Conservation (phyloP, 2,888 invertebrate genomes). For the Neoascia interrupta region DNA sequence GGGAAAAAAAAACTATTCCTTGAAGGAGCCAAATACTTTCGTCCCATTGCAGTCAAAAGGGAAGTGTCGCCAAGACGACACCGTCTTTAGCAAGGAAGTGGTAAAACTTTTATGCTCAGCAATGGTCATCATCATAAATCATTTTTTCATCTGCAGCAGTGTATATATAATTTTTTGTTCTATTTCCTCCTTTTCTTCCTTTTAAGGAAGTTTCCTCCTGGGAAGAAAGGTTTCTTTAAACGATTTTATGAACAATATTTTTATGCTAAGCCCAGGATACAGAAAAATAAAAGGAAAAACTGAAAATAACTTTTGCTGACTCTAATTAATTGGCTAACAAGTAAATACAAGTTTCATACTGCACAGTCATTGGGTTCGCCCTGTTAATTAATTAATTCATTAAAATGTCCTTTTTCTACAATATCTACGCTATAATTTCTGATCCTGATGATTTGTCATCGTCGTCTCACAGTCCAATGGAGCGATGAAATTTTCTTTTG, state of each 20-base stretch:
- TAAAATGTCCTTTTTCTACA: conserved; percentile 26
- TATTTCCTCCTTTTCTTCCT: not conserved
- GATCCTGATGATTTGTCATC: too few species aligned
- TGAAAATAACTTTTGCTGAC: conserved; percentile 43
- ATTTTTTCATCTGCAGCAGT: conserved; percentile 59
- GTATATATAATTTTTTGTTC: not conserved
- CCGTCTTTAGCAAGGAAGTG: conserved; percentile 56
- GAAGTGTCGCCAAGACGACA: conserved; percentile 64
- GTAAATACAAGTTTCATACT: conserved; percentile 43
- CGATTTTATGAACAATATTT: too few species aligned
- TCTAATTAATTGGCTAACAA: conserved; percentile 60
- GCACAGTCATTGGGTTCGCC: conserved; percentile 35
- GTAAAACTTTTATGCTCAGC: conserved; percentile 58
- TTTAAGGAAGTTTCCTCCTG: too few species aligned
- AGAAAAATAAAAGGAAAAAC: too few species aligned
- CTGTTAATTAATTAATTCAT: conserved; percentile 51
- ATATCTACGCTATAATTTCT: conserved; percentile 17
- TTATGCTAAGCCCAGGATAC: too few species aligned
- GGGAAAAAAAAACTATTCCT: too few species aligned
- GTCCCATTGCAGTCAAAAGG: conserved; percentile 30
- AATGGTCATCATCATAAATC: conserved; percentile 69
- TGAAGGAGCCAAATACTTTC: not conserved
- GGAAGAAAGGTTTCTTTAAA: too few species aligned
- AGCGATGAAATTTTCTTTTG: conserved; percentile 5
- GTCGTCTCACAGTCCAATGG: not conserved